A percentile compares a stretch with the other conserved stretches of the same genome.
Evolutionary conservation across 2,888 invertebrate genomes (phyloP).

Genomic region (Rhagonycha lutea): DNA sequence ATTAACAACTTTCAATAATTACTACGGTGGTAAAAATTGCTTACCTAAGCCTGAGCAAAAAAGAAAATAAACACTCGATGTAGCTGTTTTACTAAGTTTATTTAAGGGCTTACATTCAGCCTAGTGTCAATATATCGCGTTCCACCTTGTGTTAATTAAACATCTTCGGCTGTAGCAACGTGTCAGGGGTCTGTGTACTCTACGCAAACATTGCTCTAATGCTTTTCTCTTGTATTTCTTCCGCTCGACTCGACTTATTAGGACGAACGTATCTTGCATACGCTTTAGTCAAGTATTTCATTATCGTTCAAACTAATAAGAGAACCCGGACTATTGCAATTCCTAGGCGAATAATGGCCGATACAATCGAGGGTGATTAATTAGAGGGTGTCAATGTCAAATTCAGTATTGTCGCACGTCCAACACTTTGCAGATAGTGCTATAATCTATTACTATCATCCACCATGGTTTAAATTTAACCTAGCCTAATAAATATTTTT

Average conservation of each 20-base stretch:
- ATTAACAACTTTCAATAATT: not conserved
- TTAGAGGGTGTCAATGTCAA: constrained; percentile 28
- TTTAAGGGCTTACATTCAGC: constrained; percentile 34
- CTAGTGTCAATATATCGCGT: constrained; percentile 40
- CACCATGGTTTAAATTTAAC: not conserved
- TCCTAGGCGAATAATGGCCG: constrained; percentile 6
- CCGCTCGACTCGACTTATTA: constrained; percentile 35
- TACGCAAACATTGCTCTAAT: constrained; percentile 40
- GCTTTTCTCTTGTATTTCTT: constrained; percentile 45
- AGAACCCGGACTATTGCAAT: not conserved
- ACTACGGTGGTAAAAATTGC: not conserved
- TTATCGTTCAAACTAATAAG: constrained; percentile 22
- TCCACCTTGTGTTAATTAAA: constrained; percentile 40
- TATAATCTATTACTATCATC: constrained; percentile 16
- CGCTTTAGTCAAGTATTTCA: constrained; percentile 17
- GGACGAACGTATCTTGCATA: constrained; percentile 17
- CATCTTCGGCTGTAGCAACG: constrained; percentile 35
- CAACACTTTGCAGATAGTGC: constrained; percentile 19
- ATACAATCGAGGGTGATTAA: constrained; percentile 27
- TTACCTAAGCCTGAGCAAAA: not conserved
- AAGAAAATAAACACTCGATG: constrained; percentile 23
- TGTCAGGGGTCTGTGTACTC: constrained; percentile 33
- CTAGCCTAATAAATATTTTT: not conserved
- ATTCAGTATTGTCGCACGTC: constrained; percentile 23
- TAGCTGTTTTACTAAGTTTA: constrained; percentile 26